Base-by-base conservation (phyloP, 2,113 vertebrate species). In the Corythoichthys haematopterus region DNA sequence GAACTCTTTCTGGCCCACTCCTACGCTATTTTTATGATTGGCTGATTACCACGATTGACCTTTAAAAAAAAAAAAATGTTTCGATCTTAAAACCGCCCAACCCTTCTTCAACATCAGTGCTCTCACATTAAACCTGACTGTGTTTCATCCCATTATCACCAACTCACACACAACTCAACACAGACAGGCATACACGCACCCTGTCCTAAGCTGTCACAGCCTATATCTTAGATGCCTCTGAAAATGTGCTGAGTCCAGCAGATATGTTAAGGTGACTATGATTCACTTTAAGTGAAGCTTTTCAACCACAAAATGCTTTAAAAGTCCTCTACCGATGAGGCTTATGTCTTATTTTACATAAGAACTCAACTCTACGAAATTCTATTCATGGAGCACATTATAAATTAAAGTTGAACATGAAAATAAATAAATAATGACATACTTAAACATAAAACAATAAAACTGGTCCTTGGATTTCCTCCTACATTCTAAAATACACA, bases 201-300 rank as follows among this genome's bases (percentile, higher is more conserved):
- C 77, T 52, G 13, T 60, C 58, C 58, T 43, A 4, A 40, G 65
- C 69, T 80, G 82, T 84, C 78, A 80, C 68, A 71, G 71, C 38
- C 52, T 74, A 71, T 80, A 66, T 62, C 37, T 33, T 53, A 15
- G 46, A 64, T 2, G 47, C 48, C 66, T 64, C 33, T 65, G 59
- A 53, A 65, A 46, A 46, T 72, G 56, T 76, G 78, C 77, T 78
- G 80, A 80, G 52, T 64, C 75, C 64, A 83, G 80, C 79, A 82
- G 56, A 76, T 68, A 58, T 55, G 46, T 57, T 64, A 38, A 60
- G 65, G 68, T 20, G 53, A 68, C 65, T 68, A 65, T 80, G 74
- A 84, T 60, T 70, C 51, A 51, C 11, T 64, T 1, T 20, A 75
- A 82, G 66, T 36, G 43, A 78, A 79, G 70, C 66, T 81, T 73